Evolutionary conservation across 2,888 invertebrate species (phyloP).

Genomic region (Rambutsinella grinnellia): DNA sequence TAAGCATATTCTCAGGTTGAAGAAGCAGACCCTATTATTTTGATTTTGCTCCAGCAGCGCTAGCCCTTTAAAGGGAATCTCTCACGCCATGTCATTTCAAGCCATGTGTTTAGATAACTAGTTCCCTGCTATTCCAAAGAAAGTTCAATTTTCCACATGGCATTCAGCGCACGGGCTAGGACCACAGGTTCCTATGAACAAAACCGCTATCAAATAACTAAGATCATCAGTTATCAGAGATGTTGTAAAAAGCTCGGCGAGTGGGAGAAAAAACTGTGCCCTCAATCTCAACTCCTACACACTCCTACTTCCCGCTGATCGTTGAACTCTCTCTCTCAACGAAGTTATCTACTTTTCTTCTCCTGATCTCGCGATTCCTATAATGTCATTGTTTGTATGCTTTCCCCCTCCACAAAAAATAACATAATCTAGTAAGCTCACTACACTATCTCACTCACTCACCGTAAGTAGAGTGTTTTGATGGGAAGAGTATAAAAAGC

Average conservation of each 20-base stretch:
- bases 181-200: neutral
- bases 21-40: constrained; percentile 29
- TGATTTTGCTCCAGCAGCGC: constrained; percentile 10
- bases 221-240: constrained; percentile 28
- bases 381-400: constrained; percentile 47
- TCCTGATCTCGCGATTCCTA: neutral
- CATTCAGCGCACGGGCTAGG: neutral
- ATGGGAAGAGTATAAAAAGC: neutral
- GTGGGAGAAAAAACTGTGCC: neutral
- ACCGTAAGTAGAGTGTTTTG: neutral
- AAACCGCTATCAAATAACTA: neutral
- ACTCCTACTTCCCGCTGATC: neutral
- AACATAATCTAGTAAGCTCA: constrained; percentile 24
- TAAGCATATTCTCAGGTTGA: neutral
- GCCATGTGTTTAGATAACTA: neutral
- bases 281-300: neutral
- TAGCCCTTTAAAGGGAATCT: constrained; percentile 4
- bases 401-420: constrained; percentile 15
- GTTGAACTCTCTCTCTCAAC: neutral
- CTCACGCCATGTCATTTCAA: neutral
- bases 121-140: neutral
- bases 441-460: neutral
- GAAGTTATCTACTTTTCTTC: constrained; percentile 9
- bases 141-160: constrained; percentile 17
- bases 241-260: neutral